These are phyloP conservation scores for Eulemur mongoz DNA, from an alignment of 2,797 vertebrate species.

Conservation along the genomic window DNA sequence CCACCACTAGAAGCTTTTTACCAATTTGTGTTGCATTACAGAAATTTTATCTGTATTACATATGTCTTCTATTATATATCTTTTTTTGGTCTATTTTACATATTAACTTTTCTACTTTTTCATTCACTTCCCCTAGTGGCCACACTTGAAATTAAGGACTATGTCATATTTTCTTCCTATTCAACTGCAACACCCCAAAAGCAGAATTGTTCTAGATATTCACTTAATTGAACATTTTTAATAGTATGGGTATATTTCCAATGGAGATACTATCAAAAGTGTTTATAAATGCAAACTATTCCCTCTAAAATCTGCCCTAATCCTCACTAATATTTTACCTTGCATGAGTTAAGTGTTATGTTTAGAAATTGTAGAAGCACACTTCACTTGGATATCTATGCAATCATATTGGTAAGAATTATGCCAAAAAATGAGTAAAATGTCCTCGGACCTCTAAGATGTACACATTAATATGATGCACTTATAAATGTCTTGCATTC, in stretches of 20 bases:
- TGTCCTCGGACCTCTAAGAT: background rate
- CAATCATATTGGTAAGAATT: background rate
- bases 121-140: background rate
- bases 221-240: background rate
- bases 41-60: background rate
- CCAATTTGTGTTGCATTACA: background rate
- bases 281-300: background rate
- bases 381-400: background rate
- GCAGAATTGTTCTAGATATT: background rate
- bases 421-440: background rate
- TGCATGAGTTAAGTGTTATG: background rate
- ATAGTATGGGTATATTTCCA: background rate
- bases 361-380: background rate
- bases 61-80: background rate
- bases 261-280: background rate
- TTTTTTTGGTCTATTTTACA: background rate
- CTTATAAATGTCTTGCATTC: background rate
- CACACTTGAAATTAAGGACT: background rate
- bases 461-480: background rate
- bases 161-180: background rate
- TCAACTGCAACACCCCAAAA: background rate
- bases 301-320: background rate
- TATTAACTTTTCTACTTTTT: background rate
- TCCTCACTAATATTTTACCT: background rate
- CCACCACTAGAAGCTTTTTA: background rate